Base-by-base conservation (phyloP, 2,888 invertebrate species). In the Fabriciana adippe region DNA sequence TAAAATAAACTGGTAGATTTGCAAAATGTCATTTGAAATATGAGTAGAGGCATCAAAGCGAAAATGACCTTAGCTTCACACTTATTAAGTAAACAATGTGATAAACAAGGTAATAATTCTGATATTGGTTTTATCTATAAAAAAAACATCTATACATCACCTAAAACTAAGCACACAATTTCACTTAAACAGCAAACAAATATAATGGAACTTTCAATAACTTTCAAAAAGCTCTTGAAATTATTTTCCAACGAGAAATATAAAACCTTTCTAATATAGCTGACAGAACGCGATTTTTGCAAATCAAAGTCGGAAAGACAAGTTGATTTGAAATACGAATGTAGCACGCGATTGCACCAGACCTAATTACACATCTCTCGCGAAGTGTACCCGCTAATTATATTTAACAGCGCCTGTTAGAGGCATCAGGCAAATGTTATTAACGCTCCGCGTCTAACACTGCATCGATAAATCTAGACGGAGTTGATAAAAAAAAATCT, bases 391-490 rank as follows among this genome's bases (percentile, higher is more conserved):
- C 64, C 55, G 55, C 64, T 72, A 72, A 73, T 73, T 72, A 70
- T 63, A 64, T 56, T 71, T 67, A 73, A 67, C 72, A 67, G 69
- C 67, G 66, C 73, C 69, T 64, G 60, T 72, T 73, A 73, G 73
- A 62, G 55, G 45, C 64, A 61, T 51, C 57, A 71, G 51, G 70
- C 70, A 56, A 75, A 71, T 75, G 72, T 66, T 63, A 71, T 75
- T 74, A 72, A 68, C 73, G 67, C 66, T 50, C 18, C 45, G 57
- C 55, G 57, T 64, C 60, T 51, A 51, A 50, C 31, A 50, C 31
- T 61, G 60, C 60, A 5, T 47, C 47, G 57, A 47, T 26, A 57
- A 57, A 47, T 47, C 57, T 57, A 26, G 54, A 61, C 18, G 35
- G 53, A 35, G 31, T 61, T 11, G 13, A 50, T 16, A 60, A 48